Base-by-base conservation (phyloP, 2,113 vertebrate species). In the Cacatua alba region DNA sequence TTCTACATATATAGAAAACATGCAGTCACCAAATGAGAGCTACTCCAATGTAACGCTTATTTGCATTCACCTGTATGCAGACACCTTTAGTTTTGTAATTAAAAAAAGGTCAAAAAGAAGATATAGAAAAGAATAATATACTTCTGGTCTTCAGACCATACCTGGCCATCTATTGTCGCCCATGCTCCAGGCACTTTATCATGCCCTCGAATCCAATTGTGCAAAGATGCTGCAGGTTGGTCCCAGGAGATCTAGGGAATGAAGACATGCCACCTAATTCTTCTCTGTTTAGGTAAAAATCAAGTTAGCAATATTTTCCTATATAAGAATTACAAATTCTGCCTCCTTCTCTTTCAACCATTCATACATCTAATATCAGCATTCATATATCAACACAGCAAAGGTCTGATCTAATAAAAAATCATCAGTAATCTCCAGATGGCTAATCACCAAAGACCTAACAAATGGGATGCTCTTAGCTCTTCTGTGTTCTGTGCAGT, bases 121-220 rank as follows among this genome's bases (percentile, higher is more conserved):
- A 5, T 19, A 53, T 0, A 64, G 23, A 81, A 59, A 74, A 43
- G 13, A 49, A 49, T 4, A 81, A 60, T 14, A 35, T 62, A 72
- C 5, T 82, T 86, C 21, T 57, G 31, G 20, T 77, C 90, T 92
- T 60, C 82, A 70, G 44, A 52, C 33, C 92, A 41, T 97, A 99
- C 99, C 98, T 99, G 98, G 53, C 98, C 98, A 55, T 98, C 97
- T 64, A 99, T 98, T 89, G 98, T 92, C 4, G 98, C 93, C 99
- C 99, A 99, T 18, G 99, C 99, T 77, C 99, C 99, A 24, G 99
- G 99, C 43, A 99, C 99, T 98, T 99, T 99, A 97, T 99, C 99
- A 80, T 99, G 99, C 48, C 99, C 99, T 28, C 99, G 98, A 94
- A 99, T 99, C 99, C 99, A 99, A 87, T 99, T 99, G 96, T 99